Evolutionary conservation across 2,888 invertebrate species (phyloP), one percentile per base, ranked within the genome.

Genomic region (Blera fallax): DNA sequence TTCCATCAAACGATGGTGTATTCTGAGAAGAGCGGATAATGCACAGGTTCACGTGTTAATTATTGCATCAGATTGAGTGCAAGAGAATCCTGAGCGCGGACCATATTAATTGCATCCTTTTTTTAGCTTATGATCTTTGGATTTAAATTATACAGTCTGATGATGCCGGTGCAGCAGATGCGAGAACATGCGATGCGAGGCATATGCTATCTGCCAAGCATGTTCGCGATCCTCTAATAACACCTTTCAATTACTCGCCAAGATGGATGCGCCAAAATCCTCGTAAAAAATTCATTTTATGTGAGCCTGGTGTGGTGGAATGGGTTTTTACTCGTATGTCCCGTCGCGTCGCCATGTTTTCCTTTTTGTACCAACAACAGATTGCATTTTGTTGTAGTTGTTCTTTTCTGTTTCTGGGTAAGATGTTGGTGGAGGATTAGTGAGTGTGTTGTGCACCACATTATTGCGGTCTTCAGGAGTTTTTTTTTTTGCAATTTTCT

Each of bases 201-300:
- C 85, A 85, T 81, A 76, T 85, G 85, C 45, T 58, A 32, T 54
- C 54, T 40, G 27, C 10, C 45, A 48, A 72, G 65, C 70, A 65
- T 76, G 64, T 70, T 76, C 74, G 85, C 76, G 85, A 85, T 81
- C 67, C 81, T 72, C 85, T 85, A 85, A 85, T 85, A 81, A 85
- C 81, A 85, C 85, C 85, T 85, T 85, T 85, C 85, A 85, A 85
- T 85, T 85, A 81, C 76, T 70, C 54, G 81, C 58, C 81, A 81
- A 81, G 85, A 81, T 85, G 81, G 85, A 85, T 81, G 85, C 85
- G 85, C 72, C 81, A 80, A 85, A 85, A 77, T 77, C 76, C 70
- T 85, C 80, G 69, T 64, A 74, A 79, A 73, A 83, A 83, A 67
- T 62, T 64, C 69, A 69, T 74, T 74, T 72, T 78, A 79, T 70